These are phyloP conservation scores for Chascanopsetta lugubris DNA, from an alignment of 2,113 vertebrate species.

Conservation along the genomic window DNA sequence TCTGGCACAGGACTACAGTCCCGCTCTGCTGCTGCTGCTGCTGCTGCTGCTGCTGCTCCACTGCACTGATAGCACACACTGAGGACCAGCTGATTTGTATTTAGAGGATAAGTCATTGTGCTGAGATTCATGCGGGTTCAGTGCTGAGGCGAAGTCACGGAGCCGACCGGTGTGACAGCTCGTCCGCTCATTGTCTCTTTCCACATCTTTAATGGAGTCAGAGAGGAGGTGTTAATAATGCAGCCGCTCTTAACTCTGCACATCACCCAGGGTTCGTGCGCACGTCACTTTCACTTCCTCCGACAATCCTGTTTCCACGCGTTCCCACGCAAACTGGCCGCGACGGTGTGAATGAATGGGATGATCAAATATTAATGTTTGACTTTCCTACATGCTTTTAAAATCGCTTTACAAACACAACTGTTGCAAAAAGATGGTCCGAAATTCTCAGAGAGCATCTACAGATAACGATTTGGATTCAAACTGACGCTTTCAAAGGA, in stretches of 20 bases:
- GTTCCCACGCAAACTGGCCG: neutral
- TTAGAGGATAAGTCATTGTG: neutral
- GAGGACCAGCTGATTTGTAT: neutral
- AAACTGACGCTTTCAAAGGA: too few species aligned
- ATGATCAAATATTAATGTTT: neutral
- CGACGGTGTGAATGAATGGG: neutral
- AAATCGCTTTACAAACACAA: too few species aligned
- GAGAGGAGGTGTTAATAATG: conserved; percentile 7
- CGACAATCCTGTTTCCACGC: neutral
- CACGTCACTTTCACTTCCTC: neutral
- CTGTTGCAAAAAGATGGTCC: neutral
- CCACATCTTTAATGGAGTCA: conserved; percentile 5
- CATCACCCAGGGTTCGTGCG: neutral
- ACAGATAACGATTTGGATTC: too few species aligned
- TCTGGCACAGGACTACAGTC: neutral
- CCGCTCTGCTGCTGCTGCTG: too few species aligned
- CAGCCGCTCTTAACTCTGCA: neutral
- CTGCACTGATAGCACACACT: neutral
- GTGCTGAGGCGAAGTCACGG: conserved; percentile 8
- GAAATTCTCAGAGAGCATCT: neutral
- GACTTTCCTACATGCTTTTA: too few species aligned
- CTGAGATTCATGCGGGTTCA: neutral
- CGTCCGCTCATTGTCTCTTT: conserved; percentile 7
- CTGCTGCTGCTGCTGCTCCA: neutral
- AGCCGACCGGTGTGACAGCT: conserved; percentile 12